Evolutionary conservation across 1,140 invertebrate genomes (phyloP).

Genomic region (Portunus trituberculatus): DNA sequence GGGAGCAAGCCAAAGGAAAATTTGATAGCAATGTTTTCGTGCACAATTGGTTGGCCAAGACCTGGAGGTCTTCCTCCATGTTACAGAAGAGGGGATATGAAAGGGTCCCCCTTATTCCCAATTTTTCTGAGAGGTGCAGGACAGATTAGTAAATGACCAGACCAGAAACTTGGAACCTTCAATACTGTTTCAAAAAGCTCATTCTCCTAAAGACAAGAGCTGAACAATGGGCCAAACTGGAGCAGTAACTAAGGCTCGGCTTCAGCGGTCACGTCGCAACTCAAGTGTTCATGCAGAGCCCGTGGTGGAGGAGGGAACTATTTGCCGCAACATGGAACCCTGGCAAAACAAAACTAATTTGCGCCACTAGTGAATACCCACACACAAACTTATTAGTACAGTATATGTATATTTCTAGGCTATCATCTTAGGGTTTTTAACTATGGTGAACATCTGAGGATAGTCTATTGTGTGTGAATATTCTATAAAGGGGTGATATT

Average conservation of each 20-base stretch:
- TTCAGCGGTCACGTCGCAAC: slow-evolving; percentile 68
- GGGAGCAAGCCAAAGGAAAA: slow-evolving; percentile 73
- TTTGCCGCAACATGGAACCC: slow-evolving; percentile 72
- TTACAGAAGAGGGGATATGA: slow-evolving; percentile 33
- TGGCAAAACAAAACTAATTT: slow-evolving; percentile 66
- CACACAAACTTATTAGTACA: slow-evolving; percentile 55
- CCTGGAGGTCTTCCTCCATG: slow-evolving; percentile 59
- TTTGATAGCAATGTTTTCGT: slow-evolving; percentile 66
- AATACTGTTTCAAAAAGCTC: slow-evolving; percentile 72
- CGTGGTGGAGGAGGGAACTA: slow-evolving; percentile 70
- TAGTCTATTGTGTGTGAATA: slow-evolving; percentile 70
- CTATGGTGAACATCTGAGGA: slow-evolving; percentile 64
- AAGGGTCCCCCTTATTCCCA: slow-evolving; percentile 25
- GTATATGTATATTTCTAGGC: slow-evolving; percentile 61
- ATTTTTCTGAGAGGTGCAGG: slow-evolving; percentile 62
- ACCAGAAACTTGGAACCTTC: slow-evolving; percentile 68
- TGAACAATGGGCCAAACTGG: slow-evolving; percentile 72
- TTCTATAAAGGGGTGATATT: slow-evolving; percentile 69
- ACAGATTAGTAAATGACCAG: slow-evolving; percentile 70
- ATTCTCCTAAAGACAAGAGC: slow-evolving; percentile 70
- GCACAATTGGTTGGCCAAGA: slow-evolving; percentile 70
- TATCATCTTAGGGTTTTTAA: slow-evolving; percentile 54
- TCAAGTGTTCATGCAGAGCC: slow-evolving; percentile 70
- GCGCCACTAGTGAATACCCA: slow-evolving; percentile 71
- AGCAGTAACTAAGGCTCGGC: slow-evolving; percentile 70